These are phyloP conservation scores for Galbula dea DNA, from an alignment of 2,113 vertebrate genomes.

Conservation along the genomic window DNA sequence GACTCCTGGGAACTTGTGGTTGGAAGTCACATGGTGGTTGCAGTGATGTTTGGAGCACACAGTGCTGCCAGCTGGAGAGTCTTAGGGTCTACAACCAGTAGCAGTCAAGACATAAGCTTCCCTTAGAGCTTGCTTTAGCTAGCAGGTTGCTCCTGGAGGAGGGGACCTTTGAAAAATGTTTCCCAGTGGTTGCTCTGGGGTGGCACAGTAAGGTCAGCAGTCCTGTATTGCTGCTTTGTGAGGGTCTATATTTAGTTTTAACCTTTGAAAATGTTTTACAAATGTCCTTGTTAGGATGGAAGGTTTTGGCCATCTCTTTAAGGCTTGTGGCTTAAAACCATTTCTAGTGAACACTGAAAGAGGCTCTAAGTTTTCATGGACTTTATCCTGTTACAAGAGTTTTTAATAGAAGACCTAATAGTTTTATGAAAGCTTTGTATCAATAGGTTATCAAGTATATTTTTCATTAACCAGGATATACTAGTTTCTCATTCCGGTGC, in stretches of 20 bases:
- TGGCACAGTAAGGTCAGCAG: background rate
- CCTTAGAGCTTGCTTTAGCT: background rate
- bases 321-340: background rate
- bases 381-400: background rate
- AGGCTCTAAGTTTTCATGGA: background rate
- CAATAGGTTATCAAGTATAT: background rate
- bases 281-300: background rate
- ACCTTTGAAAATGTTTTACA: background rate
- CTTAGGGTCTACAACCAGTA: accelerated
- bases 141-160: background rate
- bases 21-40: background rate
- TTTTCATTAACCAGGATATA: background rate
- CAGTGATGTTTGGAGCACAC: background rate
- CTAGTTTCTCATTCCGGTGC: background rate
- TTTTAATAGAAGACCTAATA: background rate
- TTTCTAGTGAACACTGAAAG: background rate
- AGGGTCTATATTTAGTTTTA: background rate
- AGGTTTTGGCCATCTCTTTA: background rate
- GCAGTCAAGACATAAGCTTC: no score
- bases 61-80: background rate
- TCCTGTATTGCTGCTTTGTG: background rate
- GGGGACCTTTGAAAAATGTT: background rate
- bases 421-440: background rate
- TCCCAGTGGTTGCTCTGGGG: background rate
- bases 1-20: background rate